These are phyloP conservation scores for Enteromius thamalakanensis DNA, from an alignment of 2,797 vertebrate genomes.

Conservation along the genomic window DNA sequence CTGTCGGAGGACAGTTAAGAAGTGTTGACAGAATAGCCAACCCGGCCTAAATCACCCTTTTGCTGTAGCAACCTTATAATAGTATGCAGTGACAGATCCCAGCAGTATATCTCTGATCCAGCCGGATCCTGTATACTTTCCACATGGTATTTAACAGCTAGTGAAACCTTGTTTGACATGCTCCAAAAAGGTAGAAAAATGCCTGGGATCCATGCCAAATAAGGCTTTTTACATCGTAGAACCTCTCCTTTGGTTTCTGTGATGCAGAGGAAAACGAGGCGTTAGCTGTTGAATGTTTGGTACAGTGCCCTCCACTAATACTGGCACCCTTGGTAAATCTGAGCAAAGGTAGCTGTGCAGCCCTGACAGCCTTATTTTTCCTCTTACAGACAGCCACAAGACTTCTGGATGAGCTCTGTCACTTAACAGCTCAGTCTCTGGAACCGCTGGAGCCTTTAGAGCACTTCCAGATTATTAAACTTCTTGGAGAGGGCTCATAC, in stretches of 20 bases:
- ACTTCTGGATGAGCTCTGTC: conserved; percentile 83
- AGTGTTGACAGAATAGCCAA: conserved; percentile 37
- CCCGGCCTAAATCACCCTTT: conserved; percentile 38
- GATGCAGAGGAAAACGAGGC: neutral
- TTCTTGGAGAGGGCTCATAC: conserved; percentile 90
- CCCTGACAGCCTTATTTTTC: neutral
- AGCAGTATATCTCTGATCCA: conserved; percentile 6
- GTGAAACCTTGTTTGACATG: conserved; percentile 4
- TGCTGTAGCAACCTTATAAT: conserved; percentile 27
- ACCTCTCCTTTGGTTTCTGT: neutral
- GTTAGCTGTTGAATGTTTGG: conserved; percentile 3
- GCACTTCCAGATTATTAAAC: conserved; percentile 85
- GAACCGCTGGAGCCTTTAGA: conserved; percentile 80
- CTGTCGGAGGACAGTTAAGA: conserved; percentile 38
- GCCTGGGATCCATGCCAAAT: neutral
- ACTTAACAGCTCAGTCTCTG: conserved; percentile 87
- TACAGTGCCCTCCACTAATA: neutral
- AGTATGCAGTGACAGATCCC: conserved; percentile 29
- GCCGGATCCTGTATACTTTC: conserved; percentile 7
- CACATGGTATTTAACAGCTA: neutral
- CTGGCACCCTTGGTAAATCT: too few species aligned
- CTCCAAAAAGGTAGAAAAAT: neutral
- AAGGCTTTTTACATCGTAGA: neutral
- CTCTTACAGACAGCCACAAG: conserved; percentile 66
- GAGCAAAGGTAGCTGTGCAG: neutral